phyloP scores from a whole-genome alignment of 2,888 invertebrate species.

The Tenthredo amoena region DNA sequence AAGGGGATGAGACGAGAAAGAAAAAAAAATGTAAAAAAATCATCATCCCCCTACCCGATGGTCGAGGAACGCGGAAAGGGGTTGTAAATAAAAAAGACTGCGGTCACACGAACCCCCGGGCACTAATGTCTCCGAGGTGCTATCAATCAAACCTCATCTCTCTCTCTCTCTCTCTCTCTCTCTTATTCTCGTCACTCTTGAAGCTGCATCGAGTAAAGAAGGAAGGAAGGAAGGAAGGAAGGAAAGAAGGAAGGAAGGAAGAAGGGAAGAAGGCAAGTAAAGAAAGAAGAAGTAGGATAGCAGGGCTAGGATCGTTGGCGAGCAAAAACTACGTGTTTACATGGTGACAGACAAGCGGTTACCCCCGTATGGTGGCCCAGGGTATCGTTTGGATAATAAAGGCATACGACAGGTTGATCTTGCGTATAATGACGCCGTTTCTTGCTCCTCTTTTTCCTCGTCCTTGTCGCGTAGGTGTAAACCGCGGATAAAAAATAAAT shows the following conservation, averaged over 20 bases:
- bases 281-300: background rate
- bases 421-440: slow-evolving; percentile 37
- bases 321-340: slow-evolving; percentile 54
- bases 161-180: slow-evolving; percentile 43
- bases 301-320: background rate
- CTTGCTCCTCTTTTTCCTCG: background rate
- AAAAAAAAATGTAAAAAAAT: background rate
- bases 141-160: slow-evolving; percentile 54
- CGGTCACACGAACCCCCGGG: slow-evolving; percentile 49
- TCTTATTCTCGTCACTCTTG: slow-evolving; percentile 21
- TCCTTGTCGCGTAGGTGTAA: background rate
- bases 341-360: slow-evolving; percentile 50
- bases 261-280: background rate
- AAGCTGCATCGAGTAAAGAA: background rate
- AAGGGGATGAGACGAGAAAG: background rate
- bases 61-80: background rate
- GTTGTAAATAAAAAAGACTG: slow-evolving; percentile 29
- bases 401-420: slow-evolving; percentile 44
- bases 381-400: slow-evolving; percentile 41
- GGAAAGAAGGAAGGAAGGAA: background rate
- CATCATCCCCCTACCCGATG: background rate
- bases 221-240: background rate
- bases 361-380: background rate
- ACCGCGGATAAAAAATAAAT: background rate
- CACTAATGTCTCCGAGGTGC: slow-evolving; percentile 54